A percentile compares a stretch with the other conserved stretches of the same genome.
Evolutionary conservation across 2,113 vertebrate species (phyloP).

Genomic region (Otolemur garnettii): DNA sequence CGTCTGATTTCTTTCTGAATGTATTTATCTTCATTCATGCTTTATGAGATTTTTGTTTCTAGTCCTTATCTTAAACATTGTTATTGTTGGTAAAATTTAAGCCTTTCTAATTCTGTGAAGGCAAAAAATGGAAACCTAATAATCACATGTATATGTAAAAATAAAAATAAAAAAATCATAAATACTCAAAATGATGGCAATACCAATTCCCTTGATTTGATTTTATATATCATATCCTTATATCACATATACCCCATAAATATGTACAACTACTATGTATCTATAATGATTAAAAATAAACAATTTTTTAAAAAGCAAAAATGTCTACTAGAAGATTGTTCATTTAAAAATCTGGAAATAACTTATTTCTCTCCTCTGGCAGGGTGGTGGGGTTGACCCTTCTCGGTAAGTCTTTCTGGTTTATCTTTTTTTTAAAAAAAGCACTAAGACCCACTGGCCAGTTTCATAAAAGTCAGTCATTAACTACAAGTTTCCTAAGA

Average conservation of each 20-base stretch:
- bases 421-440: not conserved
- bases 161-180: not conserved
- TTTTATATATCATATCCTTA: not conserved
- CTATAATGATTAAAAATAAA: not conserved
- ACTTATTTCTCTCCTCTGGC: not conserved
- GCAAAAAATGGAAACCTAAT: too few species aligned
- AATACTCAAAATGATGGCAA: not conserved
- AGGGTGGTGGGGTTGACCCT: not conserved
- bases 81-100: too few species aligned
- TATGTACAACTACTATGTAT: not conserved
- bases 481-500: not conserved
- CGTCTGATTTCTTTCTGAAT: too few species aligned
- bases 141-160: too few species aligned
- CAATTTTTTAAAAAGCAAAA: not conserved
- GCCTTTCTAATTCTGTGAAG: too few species aligned
- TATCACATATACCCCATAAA: not conserved
- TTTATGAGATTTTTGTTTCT: too few species aligned
- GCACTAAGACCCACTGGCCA: not conserved
- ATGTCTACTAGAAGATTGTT: not conserved
- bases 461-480: too few species aligned
- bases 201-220: not conserved
- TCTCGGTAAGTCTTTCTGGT: not conserved
- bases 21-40: too few species aligned
- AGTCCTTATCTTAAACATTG: too few species aligned
- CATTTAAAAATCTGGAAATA: not conserved